Percentiles rank a stretch among this genome's conserved stretches.
phyloP scores from a whole-genome alignment of 2,113 vertebrate species.

The Otolemur garnettii region DNA sequence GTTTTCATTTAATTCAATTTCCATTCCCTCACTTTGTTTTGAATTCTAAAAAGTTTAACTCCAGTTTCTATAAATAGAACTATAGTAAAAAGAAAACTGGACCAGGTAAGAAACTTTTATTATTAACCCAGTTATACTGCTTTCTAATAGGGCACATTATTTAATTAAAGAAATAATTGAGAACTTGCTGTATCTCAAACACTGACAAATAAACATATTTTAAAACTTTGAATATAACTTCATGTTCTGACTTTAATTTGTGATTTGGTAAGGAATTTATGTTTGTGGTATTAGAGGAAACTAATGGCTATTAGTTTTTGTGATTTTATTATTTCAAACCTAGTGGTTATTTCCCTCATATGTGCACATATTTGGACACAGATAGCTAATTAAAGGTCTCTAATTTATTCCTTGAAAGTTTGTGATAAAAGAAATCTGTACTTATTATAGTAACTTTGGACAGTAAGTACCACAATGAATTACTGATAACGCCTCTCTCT shows the following conservation, averaged over 20 bases:
- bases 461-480: neutral
- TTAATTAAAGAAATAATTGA: conserved; percentile 47
- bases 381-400: neutral
- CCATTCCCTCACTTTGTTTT: neutral
- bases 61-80: neutral
- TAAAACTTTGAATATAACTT: neutral
- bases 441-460: neutral
- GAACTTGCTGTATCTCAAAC: neutral
- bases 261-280: conserved; percentile 28
- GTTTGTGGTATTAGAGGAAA: neutral
- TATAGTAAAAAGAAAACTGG: conserved; percentile 23
- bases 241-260: neutral
- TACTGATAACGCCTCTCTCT: neutral
- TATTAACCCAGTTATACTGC: conserved; percentile 14
- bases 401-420: neutral
- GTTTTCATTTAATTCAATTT: neutral
- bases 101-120: neutral
- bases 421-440: neutral
- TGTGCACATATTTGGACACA: neutral
- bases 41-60: conserved; percentile 10
- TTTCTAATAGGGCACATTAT: neutral
- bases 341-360: neutral
- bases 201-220: conserved; percentile 15
- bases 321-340: neutral
- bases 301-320: neutral